These are phyloP conservation scores for Odontamblyopus lacepedii DNA, from an alignment of 2,797 vertebrate genomes.

Conservation along the genomic window DNA sequence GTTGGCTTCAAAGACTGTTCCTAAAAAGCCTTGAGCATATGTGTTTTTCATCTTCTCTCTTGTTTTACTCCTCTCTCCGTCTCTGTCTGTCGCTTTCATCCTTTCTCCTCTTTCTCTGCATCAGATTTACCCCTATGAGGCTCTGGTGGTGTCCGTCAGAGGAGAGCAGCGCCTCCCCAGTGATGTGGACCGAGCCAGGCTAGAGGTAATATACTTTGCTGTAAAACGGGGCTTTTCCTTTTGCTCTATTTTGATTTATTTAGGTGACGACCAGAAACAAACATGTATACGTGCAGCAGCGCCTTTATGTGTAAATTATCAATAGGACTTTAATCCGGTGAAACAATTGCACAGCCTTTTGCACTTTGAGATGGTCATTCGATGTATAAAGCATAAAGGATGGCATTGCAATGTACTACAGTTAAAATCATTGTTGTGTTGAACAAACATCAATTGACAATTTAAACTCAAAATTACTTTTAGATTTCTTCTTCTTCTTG, in stretches of 20 bases:
- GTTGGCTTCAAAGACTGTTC: neutral
- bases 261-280: neutral
- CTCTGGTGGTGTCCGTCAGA: slow-evolving; percentile 90
- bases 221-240: neutral
- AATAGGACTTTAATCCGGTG: neutral
- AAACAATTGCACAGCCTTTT: neutral
- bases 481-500: neutral
- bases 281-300: neutral
- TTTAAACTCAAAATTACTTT: neutral
- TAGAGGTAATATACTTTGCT: slow-evolving; percentile 83
- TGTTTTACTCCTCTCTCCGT: neutral
- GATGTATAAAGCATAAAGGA: neutral
- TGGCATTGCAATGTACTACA: neutral
- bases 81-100: slow-evolving; percentile 1
- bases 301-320: neutral
- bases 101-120: neutral
- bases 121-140: slow-evolving; percentile 92
- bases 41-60: slow-evolving; percentile 6
- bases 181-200: slow-evolving; percentile 90
- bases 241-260: neutral
- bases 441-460: too few relatives aligned
- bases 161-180: slow-evolving; percentile 88
- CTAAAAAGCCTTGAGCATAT: neutral
- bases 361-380: neutral
- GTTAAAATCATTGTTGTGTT: too few relatives aligned